A percentile compares a stretch with the other conserved stretches of the same genome.
phyloP scores from a whole-genome alignment of 2,797 vertebrate genomes.

The Enteromius unitaeniatus region DNA sequence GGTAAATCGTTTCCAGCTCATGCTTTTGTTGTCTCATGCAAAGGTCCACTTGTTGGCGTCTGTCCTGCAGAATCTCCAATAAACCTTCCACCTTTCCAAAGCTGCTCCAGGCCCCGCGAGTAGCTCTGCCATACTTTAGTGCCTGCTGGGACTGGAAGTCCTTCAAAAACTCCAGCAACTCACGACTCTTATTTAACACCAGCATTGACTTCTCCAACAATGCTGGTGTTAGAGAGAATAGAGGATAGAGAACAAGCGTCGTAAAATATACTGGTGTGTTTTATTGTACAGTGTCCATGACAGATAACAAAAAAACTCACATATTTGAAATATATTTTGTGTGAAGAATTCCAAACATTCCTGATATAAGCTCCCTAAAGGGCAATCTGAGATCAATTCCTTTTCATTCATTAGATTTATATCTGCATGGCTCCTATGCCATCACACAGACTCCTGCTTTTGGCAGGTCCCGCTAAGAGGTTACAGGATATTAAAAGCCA shows the following conservation, averaged over 20 bases:
- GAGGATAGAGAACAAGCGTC: not conserved
- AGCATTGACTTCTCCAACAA: slow-evolving; percentile 85
- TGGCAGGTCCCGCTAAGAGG: not conserved
- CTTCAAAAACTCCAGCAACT: slow-evolving; percentile 84
- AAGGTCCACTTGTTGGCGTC: slow-evolving; percentile 82
- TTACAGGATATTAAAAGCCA: not conserved
- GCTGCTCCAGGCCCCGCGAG: slow-evolving; percentile 78
- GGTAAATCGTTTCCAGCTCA: slow-evolving; percentile 71
- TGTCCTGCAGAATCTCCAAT: slow-evolving; percentile 89
- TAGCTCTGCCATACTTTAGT: slow-evolving; percentile 73
- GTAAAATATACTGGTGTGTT: slow-evolving; percentile 4
- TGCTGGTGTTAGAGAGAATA: slow-evolving; percentile 68
- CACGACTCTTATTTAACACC: slow-evolving; percentile 85
- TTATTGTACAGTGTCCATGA: not conserved
- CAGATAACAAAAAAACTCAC: not conserved
- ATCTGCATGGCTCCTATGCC: not conserved
- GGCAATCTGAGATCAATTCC: not conserved
- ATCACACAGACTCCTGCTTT: not conserved
- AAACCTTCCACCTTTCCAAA: slow-evolving; percentile 84
- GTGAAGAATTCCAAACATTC: not conserved
- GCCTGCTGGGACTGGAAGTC: slow-evolving; percentile 82
- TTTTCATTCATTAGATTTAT: not conserved
- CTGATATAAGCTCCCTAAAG: not conserved
- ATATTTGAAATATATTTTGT: not conserved
- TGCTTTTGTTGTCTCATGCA: slow-evolving; percentile 73